Conservation (phyloP, 2,888 invertebrate genomes). For the Drosophila algonquin region DNA sequence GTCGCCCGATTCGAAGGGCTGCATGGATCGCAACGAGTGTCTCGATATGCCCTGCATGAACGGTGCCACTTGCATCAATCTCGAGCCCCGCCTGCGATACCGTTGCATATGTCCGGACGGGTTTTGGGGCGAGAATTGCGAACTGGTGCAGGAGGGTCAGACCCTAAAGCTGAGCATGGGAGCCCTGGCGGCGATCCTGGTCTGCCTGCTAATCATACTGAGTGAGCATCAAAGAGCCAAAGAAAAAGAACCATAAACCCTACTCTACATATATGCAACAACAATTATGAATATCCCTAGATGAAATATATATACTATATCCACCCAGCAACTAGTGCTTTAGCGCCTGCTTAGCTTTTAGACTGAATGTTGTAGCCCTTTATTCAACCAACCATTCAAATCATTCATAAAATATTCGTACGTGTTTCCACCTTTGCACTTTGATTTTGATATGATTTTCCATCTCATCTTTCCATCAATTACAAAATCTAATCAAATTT, state of each 20-base stretch:
- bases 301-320: conserved; percentile 4
- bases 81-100: conserved; percentile 93
- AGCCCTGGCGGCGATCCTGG: conserved; percentile 97
- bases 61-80: conserved; percentile 95
- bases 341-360: conserved; percentile 52
- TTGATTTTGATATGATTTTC: conserved; percentile 14
- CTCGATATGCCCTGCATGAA: conserved; percentile 96
- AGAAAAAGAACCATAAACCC: conserved; percentile 2
- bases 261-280: conserved; percentile 46
- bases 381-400: conserved; percentile 29
- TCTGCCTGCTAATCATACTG: conserved; percentile 97
- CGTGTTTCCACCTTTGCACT: not conserved
- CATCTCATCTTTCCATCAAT: conserved; percentile 34
- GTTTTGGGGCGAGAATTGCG: conserved; percentile 97
- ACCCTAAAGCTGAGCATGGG: conserved; percentile 98
- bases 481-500: conserved; percentile 31
- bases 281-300: conserved; percentile 35
- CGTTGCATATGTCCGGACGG: conserved; percentile 96
- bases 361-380: conserved; percentile 24
- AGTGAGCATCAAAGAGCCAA: conserved; percentile 88
- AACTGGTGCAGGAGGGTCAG: conserved; percentile 96
- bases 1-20: conserved; percentile 95
- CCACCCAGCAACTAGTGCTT: conserved; percentile 51
- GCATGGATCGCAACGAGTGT: conserved; percentile 98
- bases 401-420: conserved; percentile 28